Evolutionary conservation across 2,797 vertebrate species (phyloP).

Genomic region (Hypotaenidia okinawae): DNA sequence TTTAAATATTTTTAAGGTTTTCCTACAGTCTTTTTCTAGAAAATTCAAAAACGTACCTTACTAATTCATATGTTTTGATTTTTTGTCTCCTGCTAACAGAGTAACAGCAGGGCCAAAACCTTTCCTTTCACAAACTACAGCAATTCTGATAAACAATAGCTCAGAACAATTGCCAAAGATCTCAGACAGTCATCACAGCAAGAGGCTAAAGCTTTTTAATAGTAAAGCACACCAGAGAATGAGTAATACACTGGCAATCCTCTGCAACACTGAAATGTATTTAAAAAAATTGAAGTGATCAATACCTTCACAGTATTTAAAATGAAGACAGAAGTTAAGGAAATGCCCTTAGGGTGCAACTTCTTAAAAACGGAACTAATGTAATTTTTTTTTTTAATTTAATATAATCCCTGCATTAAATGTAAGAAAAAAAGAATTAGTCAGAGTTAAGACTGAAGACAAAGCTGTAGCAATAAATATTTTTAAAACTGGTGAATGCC

Average conservation of each 20-base stretch:
- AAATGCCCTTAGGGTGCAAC: not conserved
- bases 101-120: not conserved
- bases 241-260: not conserved
- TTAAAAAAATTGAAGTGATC: not conserved
- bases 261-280: not conserved
- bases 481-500: slow-evolving; percentile 52
- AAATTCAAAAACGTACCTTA: not conserved
- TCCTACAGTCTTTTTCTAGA: not conserved
- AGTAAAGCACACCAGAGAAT: not conserved
- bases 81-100: not conserved
- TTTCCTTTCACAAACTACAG: not conserved
- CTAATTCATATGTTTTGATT: not conserved
- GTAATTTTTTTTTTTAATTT: not conserved
- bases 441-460: slow-evolving; percentile 50
- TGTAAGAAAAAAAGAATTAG: slow-evolving; percentile 2
- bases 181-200: not conserved
- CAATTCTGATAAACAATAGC: slow-evolving; percentile 16
- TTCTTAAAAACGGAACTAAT: not conserved
- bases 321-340: not conserved
- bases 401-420: not conserved
- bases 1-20: not conserved
- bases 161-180: not conserved
- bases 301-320: not conserved
- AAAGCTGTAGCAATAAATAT: slow-evolving; percentile 58
- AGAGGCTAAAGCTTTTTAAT: not conserved